Percentiles rank a stretch among this genome's conserved stretches.
These are phyloP conservation scores for Aselliscus stoliczkanus DNA, from an alignment of 2,797 vertebrate genomes.

Conservation along the genomic window DNA sequence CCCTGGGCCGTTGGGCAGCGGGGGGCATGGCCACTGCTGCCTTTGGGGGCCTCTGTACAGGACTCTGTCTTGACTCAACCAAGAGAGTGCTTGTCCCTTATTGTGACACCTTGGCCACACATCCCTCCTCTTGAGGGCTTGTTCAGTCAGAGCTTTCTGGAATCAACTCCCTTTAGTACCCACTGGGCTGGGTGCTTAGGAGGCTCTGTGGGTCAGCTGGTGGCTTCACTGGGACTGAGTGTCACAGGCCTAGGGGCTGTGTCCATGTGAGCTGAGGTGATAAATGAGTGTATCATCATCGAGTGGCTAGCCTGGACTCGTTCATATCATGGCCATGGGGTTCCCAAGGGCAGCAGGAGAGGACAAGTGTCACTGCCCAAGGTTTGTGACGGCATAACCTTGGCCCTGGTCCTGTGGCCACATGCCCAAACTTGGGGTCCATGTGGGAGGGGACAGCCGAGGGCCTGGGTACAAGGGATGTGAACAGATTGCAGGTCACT, in stretches of 20 bases:
- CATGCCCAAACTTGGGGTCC: background rate
- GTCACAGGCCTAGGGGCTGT: background rate
- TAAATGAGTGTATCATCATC: background rate
- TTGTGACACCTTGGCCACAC: background rate
- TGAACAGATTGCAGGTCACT: background rate
- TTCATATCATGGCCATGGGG: rapidly evolving
- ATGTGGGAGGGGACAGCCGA: background rate
- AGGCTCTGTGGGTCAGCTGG: background rate
- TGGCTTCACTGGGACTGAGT: background rate
- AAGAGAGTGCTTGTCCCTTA: background rate
- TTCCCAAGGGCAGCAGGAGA: background rate
- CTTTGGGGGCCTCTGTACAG: background rate
- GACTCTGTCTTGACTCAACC: background rate
- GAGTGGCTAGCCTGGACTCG: background rate
- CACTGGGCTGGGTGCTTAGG: background rate
- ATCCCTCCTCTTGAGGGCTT: background rate
- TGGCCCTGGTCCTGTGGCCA: background rate
- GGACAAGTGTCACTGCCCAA: background rate
- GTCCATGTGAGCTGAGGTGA: background rate
- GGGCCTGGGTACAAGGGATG: background rate
- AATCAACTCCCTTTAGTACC: background rate
- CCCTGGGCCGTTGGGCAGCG: no score
- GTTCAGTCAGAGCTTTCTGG: background rate
- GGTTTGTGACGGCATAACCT: background rate
- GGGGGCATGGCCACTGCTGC: background rate